A percentile compares a stretch with the other conserved stretches of the same genome.
Conservation (phyloP, 2,797 vertebrate species). For the Xenops minutus region DNA sequence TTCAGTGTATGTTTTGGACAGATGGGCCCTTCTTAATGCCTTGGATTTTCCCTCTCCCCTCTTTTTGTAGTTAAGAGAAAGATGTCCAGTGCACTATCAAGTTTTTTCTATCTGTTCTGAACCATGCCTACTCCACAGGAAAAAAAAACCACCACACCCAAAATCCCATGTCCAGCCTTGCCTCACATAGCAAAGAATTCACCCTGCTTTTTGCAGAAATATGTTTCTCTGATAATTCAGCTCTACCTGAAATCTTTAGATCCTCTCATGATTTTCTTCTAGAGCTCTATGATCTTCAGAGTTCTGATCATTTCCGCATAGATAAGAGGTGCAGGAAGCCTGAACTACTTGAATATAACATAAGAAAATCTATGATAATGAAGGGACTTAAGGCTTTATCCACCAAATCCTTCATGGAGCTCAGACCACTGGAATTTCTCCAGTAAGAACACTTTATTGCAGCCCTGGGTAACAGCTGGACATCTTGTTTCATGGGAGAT, state of each 20-base stretch:
- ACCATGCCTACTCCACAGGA: not conserved
- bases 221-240: not conserved
- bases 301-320: not conserved
- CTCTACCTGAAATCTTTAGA: not conserved
- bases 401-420: not conserved
- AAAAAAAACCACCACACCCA: not conserved
- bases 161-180: not conserved
- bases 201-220: not conserved
- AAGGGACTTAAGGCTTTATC: not conserved
- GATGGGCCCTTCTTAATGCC: not conserved
- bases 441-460: not conserved
- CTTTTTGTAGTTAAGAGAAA: not conserved
- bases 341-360: not conserved
- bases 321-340: not conserved
- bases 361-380: not conserved
- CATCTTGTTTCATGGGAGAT: not conserved
- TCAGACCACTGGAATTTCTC: not conserved
- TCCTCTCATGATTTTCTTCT: not conserved
- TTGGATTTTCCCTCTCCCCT: not conserved
- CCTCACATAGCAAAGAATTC: not conserved
- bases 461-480: not conserved
- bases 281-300: not conserved
- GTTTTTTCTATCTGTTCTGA: not conserved
- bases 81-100: fast-evolving
- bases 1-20: not conserved